phyloP scores from a whole-genome alignment of 2,113 vertebrate genomes.

The Microtus ochrogaster region DNA sequence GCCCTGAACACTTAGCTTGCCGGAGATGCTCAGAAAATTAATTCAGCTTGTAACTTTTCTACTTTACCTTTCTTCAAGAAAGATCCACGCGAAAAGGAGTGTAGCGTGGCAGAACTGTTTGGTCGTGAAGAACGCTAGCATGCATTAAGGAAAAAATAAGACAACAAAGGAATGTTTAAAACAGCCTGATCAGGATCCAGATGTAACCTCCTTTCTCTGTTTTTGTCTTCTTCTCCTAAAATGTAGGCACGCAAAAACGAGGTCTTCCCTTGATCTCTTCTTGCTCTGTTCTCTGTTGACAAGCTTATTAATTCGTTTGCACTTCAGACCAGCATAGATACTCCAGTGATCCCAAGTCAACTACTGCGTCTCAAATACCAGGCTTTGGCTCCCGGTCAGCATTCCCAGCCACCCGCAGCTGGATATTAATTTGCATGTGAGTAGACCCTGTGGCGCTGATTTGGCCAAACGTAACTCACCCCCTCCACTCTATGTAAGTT shows the following conservation, averaged over 20 bases:
- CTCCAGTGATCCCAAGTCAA: background rate
- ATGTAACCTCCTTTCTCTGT: background rate
- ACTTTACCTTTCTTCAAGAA: background rate
- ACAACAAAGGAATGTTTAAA: background rate
- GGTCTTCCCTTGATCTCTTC: constrained; percentile 25
- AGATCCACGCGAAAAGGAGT: background rate
- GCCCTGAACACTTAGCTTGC: background rate
- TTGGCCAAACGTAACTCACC: background rate
- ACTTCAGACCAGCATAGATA: background rate
- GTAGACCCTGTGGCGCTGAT: background rate
- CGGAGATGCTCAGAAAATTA: background rate
- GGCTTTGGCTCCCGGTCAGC: background rate
- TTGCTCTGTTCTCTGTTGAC: background rate
- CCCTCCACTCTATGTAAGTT: background rate
- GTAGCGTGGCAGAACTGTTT: background rate
- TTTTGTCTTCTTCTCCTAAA: constrained; percentile 50
- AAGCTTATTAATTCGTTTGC: constrained; percentile 13
- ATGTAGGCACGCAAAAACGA: constrained; percentile 6
- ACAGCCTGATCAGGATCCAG: background rate
- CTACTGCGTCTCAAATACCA: background rate
- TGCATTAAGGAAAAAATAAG: constrained; percentile 15
- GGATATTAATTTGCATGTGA: constrained; percentile 1
- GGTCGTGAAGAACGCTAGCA: background rate
- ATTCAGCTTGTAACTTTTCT: background rate
- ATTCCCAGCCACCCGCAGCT: background rate